Evolutionary conservation across 2,113 vertebrate species (phyloP).

Genomic region (Myotis yumanensis): DNA sequence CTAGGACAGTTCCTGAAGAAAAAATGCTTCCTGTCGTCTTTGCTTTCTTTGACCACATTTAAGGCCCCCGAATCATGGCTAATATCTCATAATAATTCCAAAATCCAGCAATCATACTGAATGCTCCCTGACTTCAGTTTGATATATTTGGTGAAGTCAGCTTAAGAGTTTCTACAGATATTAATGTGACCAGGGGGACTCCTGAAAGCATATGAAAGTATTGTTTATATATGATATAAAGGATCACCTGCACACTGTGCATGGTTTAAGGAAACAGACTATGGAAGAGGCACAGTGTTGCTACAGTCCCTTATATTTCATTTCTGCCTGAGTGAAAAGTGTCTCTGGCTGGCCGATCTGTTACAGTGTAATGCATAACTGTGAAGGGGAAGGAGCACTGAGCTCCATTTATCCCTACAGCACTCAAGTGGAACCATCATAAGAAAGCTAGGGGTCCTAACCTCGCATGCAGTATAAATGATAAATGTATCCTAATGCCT

Average conservation of each 20-base stretch:
- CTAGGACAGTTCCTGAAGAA: slow-evolving; percentile 38
- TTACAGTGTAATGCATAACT: slow-evolving; percentile 9
- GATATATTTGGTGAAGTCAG: slow-evolving; percentile 32
- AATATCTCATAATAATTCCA: slow-evolving; percentile 66
- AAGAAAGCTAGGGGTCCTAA: slow-evolving; percentile 67
- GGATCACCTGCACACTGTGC: neutral
- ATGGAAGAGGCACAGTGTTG: neutral
- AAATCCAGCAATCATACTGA: slow-evolving; percentile 21
- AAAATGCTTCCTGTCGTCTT: slow-evolving; percentile 43
- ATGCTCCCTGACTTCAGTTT: slow-evolving; percentile 8
- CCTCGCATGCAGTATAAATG: slow-evolving; percentile 69
- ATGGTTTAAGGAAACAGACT: slow-evolving; percentile 37
- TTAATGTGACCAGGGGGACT: slow-evolving; percentile 45
- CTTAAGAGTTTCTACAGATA: slow-evolving; percentile 44
- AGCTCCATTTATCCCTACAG: slow-evolving; percentile 69
- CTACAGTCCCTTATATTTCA: slow-evolving; percentile 28
- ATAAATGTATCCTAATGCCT: slow-evolving; percentile 71
- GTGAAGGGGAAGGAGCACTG: slow-evolving; percentile 53
- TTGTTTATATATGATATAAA: slow-evolving; percentile 38
- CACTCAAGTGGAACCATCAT: slow-evolving; percentile 67
- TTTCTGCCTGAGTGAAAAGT: slow-evolving; percentile 63
- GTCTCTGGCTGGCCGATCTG: slow-evolving; percentile 33
- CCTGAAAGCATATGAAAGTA: slow-evolving; percentile 30
- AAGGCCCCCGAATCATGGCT: slow-evolving; percentile 16
- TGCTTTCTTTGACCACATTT: neutral